Conservation (phyloP, 2,797 vertebrate species). For the Malurus leucopterus region DNA sequence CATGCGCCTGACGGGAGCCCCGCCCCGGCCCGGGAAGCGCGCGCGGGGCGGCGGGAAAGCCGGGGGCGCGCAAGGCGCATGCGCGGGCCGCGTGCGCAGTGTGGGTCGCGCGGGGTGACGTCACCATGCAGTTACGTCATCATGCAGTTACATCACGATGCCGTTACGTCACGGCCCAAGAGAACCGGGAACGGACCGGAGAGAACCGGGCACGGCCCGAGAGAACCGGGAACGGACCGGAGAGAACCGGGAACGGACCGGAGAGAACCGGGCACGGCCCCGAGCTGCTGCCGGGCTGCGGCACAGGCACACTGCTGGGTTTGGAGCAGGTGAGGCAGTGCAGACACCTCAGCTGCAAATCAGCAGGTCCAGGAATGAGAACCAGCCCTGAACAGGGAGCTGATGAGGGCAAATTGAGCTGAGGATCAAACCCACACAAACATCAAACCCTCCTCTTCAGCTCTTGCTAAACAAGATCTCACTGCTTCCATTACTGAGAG, state of each 20-base stretch:
- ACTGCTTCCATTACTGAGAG: rapidly evolving
- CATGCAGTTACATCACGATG: too few species aligned
- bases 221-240: too few species aligned
- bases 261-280: too few species aligned
- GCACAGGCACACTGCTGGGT: rapidly evolving
- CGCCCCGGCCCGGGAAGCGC: neutral
- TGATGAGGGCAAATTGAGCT: rapidly evolving
- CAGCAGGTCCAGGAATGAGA: rapidly evolving
- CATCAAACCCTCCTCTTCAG: neutral
- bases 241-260: too few species aligned
- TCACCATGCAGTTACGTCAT: rapidly evolving
- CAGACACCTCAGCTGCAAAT: neutral
- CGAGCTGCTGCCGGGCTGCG: too few species aligned
- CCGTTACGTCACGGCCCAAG: too few species aligned
- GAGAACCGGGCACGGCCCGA: too few species aligned
- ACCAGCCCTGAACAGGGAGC: rapidly evolving
- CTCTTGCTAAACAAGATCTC: neutral
- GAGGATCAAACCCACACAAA: neutral
- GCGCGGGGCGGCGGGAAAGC: neutral
- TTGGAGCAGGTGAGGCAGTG: rapidly evolving
- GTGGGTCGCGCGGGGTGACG: too few species aligned
- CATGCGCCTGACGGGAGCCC: neutral
- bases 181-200: too few species aligned
- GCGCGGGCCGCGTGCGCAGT: neutral
- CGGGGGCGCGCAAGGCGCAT: rapidly evolving